Base-by-base conservation (phyloP, 1,140 invertebrate genomes). In the Drosophila subpulchrella region DNA sequence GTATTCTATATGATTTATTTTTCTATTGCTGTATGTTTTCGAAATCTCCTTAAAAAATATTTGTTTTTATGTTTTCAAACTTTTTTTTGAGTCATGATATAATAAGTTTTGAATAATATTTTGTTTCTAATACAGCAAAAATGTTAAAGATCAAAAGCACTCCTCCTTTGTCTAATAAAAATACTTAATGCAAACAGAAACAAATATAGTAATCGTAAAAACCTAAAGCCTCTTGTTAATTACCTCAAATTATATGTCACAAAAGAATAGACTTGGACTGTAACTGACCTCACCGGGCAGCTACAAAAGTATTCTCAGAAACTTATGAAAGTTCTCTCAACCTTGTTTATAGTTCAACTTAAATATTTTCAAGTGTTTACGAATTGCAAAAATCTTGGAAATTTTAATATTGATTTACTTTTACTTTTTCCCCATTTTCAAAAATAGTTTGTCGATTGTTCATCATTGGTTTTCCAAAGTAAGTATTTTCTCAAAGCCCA, bases 401-500 rank as follows among this genome's bases (percentile, higher is more conserved):
- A 12, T 12, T 4, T 8, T 11, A 3, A 17, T 36, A 7, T 12
- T 12, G 10, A 20, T 6, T 20, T 54, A 36, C 1, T 8, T n/a
- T 10, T 42, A 24, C 13, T 24, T 13, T 63, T 30, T 13, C 7
- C 1, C 5, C 0, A 34, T n/a, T 67, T 46, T 6, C 11, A 34
- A 6, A 34, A 53, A 32, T 8, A 32, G 17, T 11, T 36, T 30
- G 7, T 4, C 6, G 48, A 50, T 51, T 74, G 50, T 74, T 66
- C 41, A 75, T 75, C 32, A 30, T 30, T 54, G 46, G 54, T 39
- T 67, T 75, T 66, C 42, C 56, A 30, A 27, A 8, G 34, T 51
- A 38, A 54, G 32, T 51, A 56, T 75, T 55, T 47, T 12, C 41
- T 34, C 0, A 38, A 54, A n/a, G 20, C 42, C 34, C 72, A 62